Conservation (phyloP, 2,113 vertebrate genomes). For the Pitta sordida region DNA sequence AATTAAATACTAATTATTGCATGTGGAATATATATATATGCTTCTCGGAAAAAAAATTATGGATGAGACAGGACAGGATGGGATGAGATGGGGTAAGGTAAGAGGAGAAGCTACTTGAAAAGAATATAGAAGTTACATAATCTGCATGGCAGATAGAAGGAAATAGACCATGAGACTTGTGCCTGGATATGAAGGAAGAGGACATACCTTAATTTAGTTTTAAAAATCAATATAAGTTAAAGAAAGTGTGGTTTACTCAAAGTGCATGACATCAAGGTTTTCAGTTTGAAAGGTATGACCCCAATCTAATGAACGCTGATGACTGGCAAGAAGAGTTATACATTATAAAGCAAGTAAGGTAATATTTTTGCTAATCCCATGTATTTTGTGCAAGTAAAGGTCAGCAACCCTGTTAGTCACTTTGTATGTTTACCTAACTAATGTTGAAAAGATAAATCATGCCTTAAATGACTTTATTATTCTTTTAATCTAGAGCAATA, state of each 20-base stretch:
- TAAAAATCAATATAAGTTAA: background rate
- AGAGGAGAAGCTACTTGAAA: background rate
- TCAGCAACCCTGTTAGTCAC: background rate
- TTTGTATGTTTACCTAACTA: background rate
- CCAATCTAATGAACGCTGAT: background rate
- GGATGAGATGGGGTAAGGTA: background rate
- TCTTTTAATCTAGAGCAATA: background rate
- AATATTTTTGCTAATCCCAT: background rate
- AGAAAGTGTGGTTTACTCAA: background rate
- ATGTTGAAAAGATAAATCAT: background rate
- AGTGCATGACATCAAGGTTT: background rate
- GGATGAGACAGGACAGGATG: background rate
- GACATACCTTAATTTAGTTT: background rate
- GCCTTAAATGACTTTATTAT: background rate
- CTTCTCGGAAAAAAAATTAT: background rate
- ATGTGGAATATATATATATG: background rate
- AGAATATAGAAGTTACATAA: background rate
- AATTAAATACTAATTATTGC: background rate
- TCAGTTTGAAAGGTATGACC: background rate
- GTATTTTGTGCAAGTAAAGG: background rate
- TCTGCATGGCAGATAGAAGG: background rate
- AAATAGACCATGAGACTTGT: background rate
- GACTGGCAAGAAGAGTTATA: background rate
- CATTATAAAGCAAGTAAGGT: background rate
- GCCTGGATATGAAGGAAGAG: background rate